Evolutionary conservation across 92 coral and sea anemone species (phyloP), one percentile per base, ranked within the genome.

Genomic region (Actinostola sp.): DNA sequence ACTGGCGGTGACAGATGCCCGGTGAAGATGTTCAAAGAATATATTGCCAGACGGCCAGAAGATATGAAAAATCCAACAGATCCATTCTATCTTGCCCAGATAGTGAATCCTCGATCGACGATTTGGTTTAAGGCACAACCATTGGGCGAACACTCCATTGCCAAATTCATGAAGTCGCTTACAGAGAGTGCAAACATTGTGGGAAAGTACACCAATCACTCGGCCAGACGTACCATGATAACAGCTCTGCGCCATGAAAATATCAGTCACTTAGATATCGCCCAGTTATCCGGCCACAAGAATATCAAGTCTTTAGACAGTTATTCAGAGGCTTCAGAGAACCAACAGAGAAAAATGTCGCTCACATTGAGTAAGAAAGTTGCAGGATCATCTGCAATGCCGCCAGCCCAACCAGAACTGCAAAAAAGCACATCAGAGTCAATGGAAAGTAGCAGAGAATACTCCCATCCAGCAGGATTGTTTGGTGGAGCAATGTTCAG

Each of bases 211-310:
- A 61, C 61, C 10, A 73, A 73, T 42, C 80, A 73, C 71, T 73
- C 80, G 0, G 81, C 72, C 10, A 60, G 72, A 27, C 71, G 81
- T 1, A 75, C 81, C 11, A 75, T 62, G 81, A 75, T 62, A 3
- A 1, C 81, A 0, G 38, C 65, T 0, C 51, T 75, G 0, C 1
- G 72, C 0, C 81, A 75, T 61, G 19, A 75, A 4, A 48, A 73
- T 35, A 21, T 62, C 62, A 17, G 62, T 75, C 72, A 71, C 2
- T 15, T 75, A 16, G 62, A 77, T 14, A 77, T 77, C 75, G 43
- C 8, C 24, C 63, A 54, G 45, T 33, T 76, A 7, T n/a, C 65
- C 3, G 63, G 73, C 0, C 64, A 76, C 32, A 63, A 43, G 49
- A 76, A 76, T 28, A 48, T 76, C 20, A 75, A 62, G 24, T 75